Evolutionary conservation across 2,888 invertebrate genomes (phyloP), one percentile per base, ranked within the genome.

Genomic region (Elegia similella): DNA sequence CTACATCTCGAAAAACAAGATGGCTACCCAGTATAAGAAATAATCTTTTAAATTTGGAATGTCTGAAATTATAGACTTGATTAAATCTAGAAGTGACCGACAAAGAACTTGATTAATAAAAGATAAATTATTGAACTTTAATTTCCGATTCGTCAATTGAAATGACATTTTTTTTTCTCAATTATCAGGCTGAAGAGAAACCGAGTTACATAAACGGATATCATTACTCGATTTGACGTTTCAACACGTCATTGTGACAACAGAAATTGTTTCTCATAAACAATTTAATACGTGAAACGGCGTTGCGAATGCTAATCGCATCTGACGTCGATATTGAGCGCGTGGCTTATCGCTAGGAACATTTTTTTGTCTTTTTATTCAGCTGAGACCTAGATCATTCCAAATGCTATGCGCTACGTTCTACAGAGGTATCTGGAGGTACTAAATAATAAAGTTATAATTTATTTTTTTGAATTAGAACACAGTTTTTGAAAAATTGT

Each of bases 181-280:
- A 32, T 48, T 50, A 17, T 32, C 38, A 34, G 16, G 34, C 30
- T 12, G n/a, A 48, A 17, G 34, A 34, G 50, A 50, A 50, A 50
- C 34, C 34, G 6, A 1, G 38, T 50, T 50, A 50, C 50, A 16
- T 50, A 48, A 50, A 50, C 34, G 34, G 7, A 17, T 34, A 10
- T 34, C 38, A 34, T 50, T 50, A 34, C 50, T 16, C 34, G 17
- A 50, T 34, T 34, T 12, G 34, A 50, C 50, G 34, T 50, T 32
- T 50, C 34, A 48, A 50, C 50, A 50, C 16, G 32, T 34, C 34
- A 30, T 15, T 34, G 34, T 50, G 50, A 32, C 34, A 34, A 34
- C 34, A 50, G 15, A 50, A 50, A 50, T 34, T 34, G 13, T 15
- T 50, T 50, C 50, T 50, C 34, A 50, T 50, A 50, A 50, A 50